Conservation (phyloP, 2,888 invertebrate genomes). For the Chydorus sphaericus region DNA sequence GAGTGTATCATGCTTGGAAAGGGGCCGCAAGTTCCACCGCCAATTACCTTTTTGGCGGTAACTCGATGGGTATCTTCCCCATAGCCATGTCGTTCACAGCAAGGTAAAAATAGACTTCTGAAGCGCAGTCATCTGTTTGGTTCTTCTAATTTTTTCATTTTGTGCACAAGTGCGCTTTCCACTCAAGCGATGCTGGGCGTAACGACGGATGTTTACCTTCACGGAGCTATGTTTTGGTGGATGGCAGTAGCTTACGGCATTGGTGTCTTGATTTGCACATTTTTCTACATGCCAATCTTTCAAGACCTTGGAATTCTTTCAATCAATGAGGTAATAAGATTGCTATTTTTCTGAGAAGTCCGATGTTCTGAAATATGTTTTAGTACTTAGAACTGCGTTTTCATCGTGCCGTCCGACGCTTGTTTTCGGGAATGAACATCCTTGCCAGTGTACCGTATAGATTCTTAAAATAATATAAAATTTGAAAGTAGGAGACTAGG, state of each 20-base stretch:
- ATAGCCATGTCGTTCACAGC: neutral
- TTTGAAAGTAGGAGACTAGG: neutral
- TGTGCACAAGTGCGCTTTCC: conserved; percentile 56
- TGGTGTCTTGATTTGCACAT: too few species aligned
- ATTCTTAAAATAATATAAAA: neutral
- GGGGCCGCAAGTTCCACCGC: neutral
- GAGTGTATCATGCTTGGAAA: neutral
- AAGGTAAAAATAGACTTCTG: neutral
- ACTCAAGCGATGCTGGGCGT: conserved; percentile 62
- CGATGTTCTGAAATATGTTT: neutral
- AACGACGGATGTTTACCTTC: conserved; percentile 65
- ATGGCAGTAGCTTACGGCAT: conserved; percentile 24
- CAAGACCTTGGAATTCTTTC: too few species aligned
- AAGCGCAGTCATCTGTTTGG: too few species aligned
- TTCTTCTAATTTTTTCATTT: too few species aligned
- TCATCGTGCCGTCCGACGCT: neutral
- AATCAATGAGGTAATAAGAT: too few species aligned
- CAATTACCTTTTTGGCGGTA: neutral
- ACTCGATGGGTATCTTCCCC: neutral
- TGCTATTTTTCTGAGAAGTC: too few species aligned
- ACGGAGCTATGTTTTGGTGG: conserved; percentile 53
- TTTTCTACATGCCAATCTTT: too few species aligned
- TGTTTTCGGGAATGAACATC: neutral
- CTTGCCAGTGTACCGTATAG: neutral
- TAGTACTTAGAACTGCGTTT: conserved; percentile 1